These are phyloP conservation scores for Carpatolechia fugitivella DNA, from an alignment of 2,888 invertebrate species.

Conservation along the genomic window DNA sequence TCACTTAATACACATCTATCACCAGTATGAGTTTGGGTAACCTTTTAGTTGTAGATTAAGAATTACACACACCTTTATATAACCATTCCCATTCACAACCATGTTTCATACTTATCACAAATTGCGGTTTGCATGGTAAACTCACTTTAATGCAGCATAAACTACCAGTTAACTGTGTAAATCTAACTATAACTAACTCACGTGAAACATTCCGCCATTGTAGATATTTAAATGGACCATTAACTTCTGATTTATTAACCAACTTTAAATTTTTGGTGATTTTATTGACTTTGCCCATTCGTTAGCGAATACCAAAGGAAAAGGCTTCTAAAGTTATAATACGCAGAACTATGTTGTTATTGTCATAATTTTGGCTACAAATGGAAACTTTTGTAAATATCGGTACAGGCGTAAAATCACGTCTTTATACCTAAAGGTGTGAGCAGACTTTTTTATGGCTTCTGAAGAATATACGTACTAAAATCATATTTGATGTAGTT, in stretches of 20 bases:
- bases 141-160: conserved; percentile 20
- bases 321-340: conserved; percentile 27
- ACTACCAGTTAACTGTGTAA: conserved; percentile 17
- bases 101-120: conserved; percentile 9
- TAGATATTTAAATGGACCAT: conserved; percentile 60
- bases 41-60: too few species aligned
- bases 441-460: too few species aligned
- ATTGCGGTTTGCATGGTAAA: conserved; percentile 18
- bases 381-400: too few species aligned
- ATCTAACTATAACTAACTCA: conserved; percentile 33
- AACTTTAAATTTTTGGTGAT: conserved; percentile 42
- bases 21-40: too few species aligned
- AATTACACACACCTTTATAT: too few species aligned
- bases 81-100: not conserved
- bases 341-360: not conserved
- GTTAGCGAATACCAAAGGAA: conserved; percentile 40
- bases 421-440: too few species aligned
- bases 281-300: conserved; percentile 36
- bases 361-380: too few species aligned
- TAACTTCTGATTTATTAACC: conserved; percentile 54
- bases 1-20: too few species aligned
- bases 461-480: too few species aligned
- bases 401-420: too few species aligned
- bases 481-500: too few species aligned
- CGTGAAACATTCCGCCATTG: conserved; percentile 47